These are phyloP conservation scores for Pseudococcus jackbeardsleyi DNA, from an alignment of 2,888 invertebrate genomes.

Conservation along the genomic window DNA sequence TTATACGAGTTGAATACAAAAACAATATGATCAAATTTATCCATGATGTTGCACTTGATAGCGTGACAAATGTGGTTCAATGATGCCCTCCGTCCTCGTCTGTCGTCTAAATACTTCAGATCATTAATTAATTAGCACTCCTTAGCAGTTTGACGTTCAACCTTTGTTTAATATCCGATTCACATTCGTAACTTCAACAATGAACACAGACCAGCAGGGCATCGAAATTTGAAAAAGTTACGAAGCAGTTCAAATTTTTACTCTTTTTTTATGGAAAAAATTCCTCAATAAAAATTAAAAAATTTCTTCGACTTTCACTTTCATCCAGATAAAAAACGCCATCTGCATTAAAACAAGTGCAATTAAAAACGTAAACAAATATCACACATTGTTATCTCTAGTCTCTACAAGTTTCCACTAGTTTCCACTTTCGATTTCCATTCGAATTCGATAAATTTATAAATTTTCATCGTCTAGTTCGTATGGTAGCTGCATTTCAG, in stretches of 20 bases:
- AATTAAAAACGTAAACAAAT: background rate
- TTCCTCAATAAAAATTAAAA: slow-evolving; percentile 5
- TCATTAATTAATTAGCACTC: background rate
- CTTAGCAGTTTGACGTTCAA: background rate
- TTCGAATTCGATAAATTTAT: background rate
- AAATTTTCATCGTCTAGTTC: background rate
- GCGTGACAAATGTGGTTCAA: background rate
- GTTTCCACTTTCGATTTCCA: background rate
- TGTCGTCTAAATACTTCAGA: background rate
- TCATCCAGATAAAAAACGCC: background rate
- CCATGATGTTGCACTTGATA: background rate
- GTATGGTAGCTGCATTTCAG: background rate
- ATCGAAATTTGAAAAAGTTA: background rate
- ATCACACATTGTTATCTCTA: background rate
- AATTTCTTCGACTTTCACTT: background rate
- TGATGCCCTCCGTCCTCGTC: background rate
- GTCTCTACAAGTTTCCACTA: background rate
- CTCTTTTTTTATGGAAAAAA: background rate
- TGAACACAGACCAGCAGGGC: background rate
- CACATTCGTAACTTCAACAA: background rate
- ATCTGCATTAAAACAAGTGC: background rate
- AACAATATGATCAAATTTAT: background rate
- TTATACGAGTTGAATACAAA: background rate
- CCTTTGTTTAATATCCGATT: background rate
- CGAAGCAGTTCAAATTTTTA: too few relatives aligned